Conservation (phyloP, 2,113 vertebrate species). For the Pholis gunnellus region DNA sequence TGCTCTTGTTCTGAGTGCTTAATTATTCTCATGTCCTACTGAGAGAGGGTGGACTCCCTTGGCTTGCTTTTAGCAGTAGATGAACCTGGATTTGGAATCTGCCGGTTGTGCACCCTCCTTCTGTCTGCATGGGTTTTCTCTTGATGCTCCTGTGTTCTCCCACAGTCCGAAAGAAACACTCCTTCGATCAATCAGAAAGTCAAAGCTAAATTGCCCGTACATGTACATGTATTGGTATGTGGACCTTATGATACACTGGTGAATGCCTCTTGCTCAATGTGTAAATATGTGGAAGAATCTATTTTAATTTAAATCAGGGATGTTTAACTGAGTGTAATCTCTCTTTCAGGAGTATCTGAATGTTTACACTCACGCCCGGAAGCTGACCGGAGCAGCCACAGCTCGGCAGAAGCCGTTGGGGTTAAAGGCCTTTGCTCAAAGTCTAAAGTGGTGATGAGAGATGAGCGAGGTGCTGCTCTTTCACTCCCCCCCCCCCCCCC, state of each 20-base stretch:
- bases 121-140: background rate
- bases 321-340: background rate
- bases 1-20: background rate
- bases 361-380: background rate
- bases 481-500: background rate
- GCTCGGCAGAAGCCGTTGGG: background rate
- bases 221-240: background rate
- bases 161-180: background rate
- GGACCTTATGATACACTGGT: background rate
- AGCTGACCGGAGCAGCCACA: background rate
- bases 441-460: background rate
- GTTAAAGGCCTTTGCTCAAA: constrained; percentile 2
- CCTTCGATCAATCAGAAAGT: background rate
- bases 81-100: background rate
- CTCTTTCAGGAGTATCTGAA: background rate
- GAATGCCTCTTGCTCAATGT: background rate
- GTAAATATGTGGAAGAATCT: background rate
- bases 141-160: background rate
- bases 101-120: background rate
- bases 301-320: background rate
- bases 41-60: background rate
- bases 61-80: background rate
- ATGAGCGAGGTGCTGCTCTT: background rate
- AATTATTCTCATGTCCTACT: background rate
- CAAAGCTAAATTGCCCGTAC: background rate